These are phyloP conservation scores for Cephus spinipes DNA, from an alignment of 2,888 invertebrate species.

Conservation along the genomic window DNA sequence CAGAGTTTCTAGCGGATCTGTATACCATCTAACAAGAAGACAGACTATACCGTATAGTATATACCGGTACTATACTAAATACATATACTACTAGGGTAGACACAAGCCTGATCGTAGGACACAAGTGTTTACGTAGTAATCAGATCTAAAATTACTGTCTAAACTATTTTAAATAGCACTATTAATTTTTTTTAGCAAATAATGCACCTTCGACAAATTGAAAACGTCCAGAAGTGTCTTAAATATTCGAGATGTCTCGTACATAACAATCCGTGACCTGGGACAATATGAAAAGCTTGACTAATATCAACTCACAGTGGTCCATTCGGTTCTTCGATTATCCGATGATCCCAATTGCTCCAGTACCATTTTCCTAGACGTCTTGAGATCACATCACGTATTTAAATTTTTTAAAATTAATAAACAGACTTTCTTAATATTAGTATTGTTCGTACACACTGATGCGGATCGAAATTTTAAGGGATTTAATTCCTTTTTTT, in stretches of 20 bases:
- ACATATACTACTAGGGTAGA: background rate
- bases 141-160: background rate
- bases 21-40: background rate
- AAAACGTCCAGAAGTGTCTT: background rate
- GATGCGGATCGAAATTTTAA: background rate
- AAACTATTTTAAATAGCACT: background rate
- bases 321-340: background rate
- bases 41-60: background rate
- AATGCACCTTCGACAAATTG: background rate
- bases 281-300: background rate
- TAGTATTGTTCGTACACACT: background rate
- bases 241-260: background rate
- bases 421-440: background rate
- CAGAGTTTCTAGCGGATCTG: background rate
- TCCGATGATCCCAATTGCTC: background rate
- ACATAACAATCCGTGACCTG: background rate
- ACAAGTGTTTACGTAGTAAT: background rate
- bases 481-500: background rate
- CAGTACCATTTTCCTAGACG: background rate
- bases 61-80: background rate
- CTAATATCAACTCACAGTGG: background rate
- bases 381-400: background rate
- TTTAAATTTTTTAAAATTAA: background rate
- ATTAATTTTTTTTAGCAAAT: background rate
- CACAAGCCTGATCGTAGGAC: background rate